Conservation (phyloP, 1,140 invertebrate genomes). For the Apolygus lucorum region DNA sequence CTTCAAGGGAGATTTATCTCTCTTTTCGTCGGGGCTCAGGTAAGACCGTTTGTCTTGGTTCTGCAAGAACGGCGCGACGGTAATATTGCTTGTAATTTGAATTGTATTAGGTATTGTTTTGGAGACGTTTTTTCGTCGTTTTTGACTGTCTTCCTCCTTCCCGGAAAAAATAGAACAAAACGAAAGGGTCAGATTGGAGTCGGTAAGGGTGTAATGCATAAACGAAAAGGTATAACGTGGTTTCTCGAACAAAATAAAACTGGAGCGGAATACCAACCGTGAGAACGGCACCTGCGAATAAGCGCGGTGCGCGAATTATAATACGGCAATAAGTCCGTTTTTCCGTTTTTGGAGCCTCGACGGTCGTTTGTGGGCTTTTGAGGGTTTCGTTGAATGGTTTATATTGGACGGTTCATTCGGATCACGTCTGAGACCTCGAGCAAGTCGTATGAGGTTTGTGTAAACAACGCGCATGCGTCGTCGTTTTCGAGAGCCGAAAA, state of each 20-base stretch:
- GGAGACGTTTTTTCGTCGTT: not conserved
- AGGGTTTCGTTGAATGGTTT: too few relatives aligned
- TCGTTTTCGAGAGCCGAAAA: too few relatives aligned
- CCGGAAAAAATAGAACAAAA: not conserved
- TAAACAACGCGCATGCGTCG: too few relatives aligned
- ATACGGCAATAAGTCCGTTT: not conserved
- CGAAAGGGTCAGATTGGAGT: not conserved
- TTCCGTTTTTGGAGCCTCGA: too few relatives aligned
- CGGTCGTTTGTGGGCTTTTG: too few relatives aligned
- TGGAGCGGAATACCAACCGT: not conserved
- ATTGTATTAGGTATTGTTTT: constrained; percentile 1
- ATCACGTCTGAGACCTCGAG: too few relatives aligned
- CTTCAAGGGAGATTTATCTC: not conserved
- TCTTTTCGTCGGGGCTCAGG: not conserved
- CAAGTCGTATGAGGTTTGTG: too few relatives aligned
- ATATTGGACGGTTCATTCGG: too few relatives aligned
- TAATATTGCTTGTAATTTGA: not conserved
- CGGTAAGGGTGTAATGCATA: too few relatives aligned
- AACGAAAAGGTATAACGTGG: too few relatives aligned
- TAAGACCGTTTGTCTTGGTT: not conserved
- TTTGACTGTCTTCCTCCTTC: not conserved
- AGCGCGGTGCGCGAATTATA: not conserved
- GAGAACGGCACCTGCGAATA: not conserved
- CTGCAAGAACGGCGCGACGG: not conserved
- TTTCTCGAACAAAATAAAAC: not conserved